Evolutionary conservation across 2,797 vertebrate genomes (phyloP).

Genomic region (Mormyrops boulengeri): DNA sequence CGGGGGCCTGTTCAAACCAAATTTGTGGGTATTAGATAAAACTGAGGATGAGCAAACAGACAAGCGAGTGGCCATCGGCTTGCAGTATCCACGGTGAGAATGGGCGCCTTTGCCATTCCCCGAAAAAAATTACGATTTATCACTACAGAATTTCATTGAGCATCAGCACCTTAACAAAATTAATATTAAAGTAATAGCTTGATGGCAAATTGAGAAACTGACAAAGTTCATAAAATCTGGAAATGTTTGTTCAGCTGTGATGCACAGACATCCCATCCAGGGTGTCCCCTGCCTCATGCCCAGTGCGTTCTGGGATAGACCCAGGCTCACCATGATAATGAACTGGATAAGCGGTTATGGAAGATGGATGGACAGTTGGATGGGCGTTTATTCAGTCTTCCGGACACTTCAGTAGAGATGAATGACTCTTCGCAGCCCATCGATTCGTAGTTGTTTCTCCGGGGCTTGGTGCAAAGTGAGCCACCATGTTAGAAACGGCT

Average conservation of each 20-base stretch:
- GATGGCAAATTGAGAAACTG: not conserved
- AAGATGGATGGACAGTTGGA: not conserved
- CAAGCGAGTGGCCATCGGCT: not conserved
- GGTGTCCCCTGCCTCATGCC: not conserved
- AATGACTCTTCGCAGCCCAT: not conserved
- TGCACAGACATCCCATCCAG: not conserved
- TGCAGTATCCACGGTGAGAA: not conserved
- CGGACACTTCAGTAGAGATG: not conserved
- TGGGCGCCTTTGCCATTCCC: not conserved
- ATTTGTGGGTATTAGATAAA: conserved; percentile 21
- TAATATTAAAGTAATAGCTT: not conserved
- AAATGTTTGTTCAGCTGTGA: not conserved
- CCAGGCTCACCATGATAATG: not conserved
- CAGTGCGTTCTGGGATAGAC: not conserved
- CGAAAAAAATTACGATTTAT: not conserved
- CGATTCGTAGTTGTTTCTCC: not conserved
- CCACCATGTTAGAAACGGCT: not conserved
- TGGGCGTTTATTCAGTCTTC: not conserved
- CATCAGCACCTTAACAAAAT: not conserved
- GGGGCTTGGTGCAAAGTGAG: not conserved
- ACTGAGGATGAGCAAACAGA: conserved; percentile 1
- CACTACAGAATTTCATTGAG: not conserved
- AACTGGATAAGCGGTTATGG: not conserved
- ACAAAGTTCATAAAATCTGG: not conserved
- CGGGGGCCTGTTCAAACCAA: conserved; percentile 43